A percentile compares a stretch with the other conserved stretches of the same genome.
These are phyloP conservation scores for Tiphia femorata DNA, from an alignment of 2,888 invertebrate genomes.

Conservation along the genomic window DNA sequence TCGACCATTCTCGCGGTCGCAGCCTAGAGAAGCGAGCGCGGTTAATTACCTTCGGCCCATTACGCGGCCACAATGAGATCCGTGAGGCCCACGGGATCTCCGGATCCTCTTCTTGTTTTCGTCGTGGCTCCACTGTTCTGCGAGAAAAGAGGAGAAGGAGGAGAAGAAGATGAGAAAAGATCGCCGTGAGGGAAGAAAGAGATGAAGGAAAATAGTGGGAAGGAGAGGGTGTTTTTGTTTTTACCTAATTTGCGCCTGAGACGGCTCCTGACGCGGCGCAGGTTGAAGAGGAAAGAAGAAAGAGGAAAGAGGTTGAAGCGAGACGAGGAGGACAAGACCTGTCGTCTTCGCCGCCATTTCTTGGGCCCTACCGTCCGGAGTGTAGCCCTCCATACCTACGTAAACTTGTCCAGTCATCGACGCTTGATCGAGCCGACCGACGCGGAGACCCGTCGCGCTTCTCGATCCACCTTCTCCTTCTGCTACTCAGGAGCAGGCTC, in stretches of 20 bases:
- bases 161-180: background rate
- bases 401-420: conserved; percentile 63
- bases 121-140: background rate
- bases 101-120: background rate
- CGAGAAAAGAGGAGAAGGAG: conserved; percentile 7
- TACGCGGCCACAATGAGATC: conserved; percentile 30
- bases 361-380: conserved; percentile 40
- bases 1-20: conserved; percentile 7
- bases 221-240: conserved; percentile 1
- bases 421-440: conserved; percentile 65
- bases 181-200: background rate
- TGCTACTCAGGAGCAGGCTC: no score
- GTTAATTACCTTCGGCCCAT: conserved; percentile 51
- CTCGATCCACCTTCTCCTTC: no score
- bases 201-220: background rate
- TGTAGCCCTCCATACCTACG: conserved; percentile 47
- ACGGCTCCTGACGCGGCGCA: no score
- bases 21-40: conserved; percentile 19
- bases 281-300: no score
- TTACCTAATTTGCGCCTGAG: conserved; percentile 9
- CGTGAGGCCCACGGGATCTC: conserved; percentile 4
- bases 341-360: conserved; percentile 48
- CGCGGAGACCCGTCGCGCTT: conserved; percentile 45
- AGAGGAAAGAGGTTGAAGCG: conserved; percentile 4
- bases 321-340: conserved; percentile 27